Base-by-base conservation (phyloP, 1,140 invertebrate genomes). In the Melipona quadrifasciata region DNA sequence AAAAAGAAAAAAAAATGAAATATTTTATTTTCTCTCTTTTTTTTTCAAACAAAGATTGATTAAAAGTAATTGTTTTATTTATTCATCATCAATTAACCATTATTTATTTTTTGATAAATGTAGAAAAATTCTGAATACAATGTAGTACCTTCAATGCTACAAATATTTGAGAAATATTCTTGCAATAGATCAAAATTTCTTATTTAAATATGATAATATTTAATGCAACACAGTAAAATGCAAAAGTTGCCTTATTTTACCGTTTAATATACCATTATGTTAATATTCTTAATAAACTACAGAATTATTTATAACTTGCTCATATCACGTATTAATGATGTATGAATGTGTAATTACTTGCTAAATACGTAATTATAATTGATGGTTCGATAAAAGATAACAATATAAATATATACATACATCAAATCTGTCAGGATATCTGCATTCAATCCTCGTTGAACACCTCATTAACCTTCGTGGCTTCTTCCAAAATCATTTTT, bases 21-120 rank as follows among this genome's bases (percentile, higher is more conserved):
- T 61, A n/a, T 61, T 61, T 61, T n/a, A 12, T 61, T 61, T 61
- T n/a, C 39, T 12, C 1, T 2, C 3, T n/a, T 61, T 11, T n/a
- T 11, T n/a, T 61, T 61, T 12, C 11, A n/a, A n/a, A 61, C 11
- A 24, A 61, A 61, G 24, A 21, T 61, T 61, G 10, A 3, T n/a
- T 61, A n/a, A 61, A 61, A 61, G n/a, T 24, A 61, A 61, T 61
- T n/a, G n/a, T 61, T 61, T n/a, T 61, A 61, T 61, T 61, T n/a
- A 61, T 61, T 61, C 24, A 61, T 61, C n/a, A 61, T 14, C 58
- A 61, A 61, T 61, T 61, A 61, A 12, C 24, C n/a, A 61, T n/a
- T 61, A 61, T 61, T 61, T 24, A n/a, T 4, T 4, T 61, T 4
- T n/a, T 24, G 1, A 24, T 61, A 4, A 61, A 61, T 61, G n/a